phyloP scores from a whole-genome alignment of 2,888 invertebrate genomes.

The Leptopilina drosophilae region DNA sequence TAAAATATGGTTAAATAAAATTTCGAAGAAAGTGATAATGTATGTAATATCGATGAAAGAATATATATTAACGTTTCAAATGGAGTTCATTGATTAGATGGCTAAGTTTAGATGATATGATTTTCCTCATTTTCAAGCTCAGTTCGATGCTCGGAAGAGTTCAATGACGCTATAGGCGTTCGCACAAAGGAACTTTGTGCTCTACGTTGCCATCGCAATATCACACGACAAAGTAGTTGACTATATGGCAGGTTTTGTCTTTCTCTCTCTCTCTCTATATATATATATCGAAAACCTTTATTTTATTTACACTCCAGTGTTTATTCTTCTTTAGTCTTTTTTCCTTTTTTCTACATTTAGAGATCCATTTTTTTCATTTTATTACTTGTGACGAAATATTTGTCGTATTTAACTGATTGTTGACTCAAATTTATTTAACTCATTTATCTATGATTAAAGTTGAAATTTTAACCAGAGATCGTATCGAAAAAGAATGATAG shows the following conservation, averaged over 20 bases:
- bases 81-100: constrained; percentile 5
- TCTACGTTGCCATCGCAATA: constrained; percentile 30
- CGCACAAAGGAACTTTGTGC: constrained; percentile 34
- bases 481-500: too few species aligned
- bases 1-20: not conserved
- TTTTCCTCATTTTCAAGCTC: constrained; percentile 28
- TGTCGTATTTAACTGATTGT: too few species aligned
- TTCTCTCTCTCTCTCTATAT: not conserved
- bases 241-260: not conserved
- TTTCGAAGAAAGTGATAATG: not conserved
- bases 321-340: not conserved
- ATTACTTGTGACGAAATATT: too few species aligned
- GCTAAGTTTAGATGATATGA: constrained; percentile 27
- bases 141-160: constrained; percentile 37
- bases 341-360: too few species aligned
- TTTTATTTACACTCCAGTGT: not conserved
- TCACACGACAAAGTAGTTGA: constrained; percentile 14
- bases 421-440: too few species aligned
- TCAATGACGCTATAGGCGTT: constrained; percentile 35
- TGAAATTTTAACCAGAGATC: too few species aligned
- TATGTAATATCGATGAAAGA: not conserved
- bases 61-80: constrained; percentile 1
- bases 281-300: not conserved
- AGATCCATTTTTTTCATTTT: too few species aligned
- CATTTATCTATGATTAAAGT: too few species aligned